phyloP scores from a whole-genome alignment of 2,113 vertebrate species.

The Hepsetus odoe region DNA sequence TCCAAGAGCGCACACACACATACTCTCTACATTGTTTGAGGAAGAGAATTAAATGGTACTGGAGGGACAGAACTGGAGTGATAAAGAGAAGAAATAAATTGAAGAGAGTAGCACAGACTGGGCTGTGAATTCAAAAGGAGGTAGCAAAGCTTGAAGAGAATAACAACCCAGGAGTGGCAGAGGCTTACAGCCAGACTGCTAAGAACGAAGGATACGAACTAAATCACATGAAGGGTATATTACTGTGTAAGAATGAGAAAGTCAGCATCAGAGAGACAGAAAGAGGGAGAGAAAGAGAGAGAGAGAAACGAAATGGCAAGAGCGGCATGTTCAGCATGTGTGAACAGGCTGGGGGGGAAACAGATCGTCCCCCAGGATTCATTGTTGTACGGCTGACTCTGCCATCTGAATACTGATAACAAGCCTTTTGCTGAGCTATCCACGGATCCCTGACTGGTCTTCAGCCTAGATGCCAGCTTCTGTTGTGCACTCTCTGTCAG shows the following conservation, averaged over 20 bases:
- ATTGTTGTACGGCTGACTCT: constrained; percentile 67
- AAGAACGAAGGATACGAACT: constrained; percentile 2
- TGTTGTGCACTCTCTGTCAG: constrained; percentile 44
- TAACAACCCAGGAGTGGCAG: not conserved
- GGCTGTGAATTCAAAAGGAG: not conserved
- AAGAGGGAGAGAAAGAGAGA: not conserved
- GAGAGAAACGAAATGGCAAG: constrained; percentile 62
- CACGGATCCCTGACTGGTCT: not conserved
- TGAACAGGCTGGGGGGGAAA: constrained; percentile 60
- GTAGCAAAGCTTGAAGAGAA: constrained; percentile 24
- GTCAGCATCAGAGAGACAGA: no score
- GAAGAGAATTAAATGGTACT: constrained; percentile 15
- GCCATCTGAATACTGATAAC: constrained; percentile 73
- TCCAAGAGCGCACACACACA: not conserved
- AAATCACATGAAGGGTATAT: constrained; percentile 31
- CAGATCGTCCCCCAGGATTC: constrained; percentile 65
- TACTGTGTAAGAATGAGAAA: constrained; percentile 1
- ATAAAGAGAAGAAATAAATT: not conserved
- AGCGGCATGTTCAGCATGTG: constrained; percentile 68
- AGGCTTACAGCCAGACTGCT: constrained; percentile 22
- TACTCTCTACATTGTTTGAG: constrained; percentile 42
- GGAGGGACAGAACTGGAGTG: constrained; percentile 18
- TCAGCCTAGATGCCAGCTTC: constrained; percentile 23
- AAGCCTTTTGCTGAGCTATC: constrained; percentile 9
- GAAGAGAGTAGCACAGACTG: constrained; percentile 2